Conservation (phyloP, 2,797 vertebrate genomes). For the Chloroceryle inda region DNA sequence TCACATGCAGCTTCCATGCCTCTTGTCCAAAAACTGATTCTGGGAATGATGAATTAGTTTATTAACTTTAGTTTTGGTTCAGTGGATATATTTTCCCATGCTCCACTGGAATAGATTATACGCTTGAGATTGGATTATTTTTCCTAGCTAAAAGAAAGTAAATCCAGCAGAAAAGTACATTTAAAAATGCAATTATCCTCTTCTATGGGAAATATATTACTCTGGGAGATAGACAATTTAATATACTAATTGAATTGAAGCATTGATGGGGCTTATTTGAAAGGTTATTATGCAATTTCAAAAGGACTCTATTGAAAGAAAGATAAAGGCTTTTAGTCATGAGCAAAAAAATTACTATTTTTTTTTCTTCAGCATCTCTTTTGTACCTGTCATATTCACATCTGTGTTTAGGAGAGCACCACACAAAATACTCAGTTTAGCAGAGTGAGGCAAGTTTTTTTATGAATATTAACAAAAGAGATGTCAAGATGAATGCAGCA, state of each 20-base stretch:
- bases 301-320: constrained; percentile 2
- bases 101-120: neutral
- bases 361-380: neutral
- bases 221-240: constrained; percentile 11
- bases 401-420: neutral
- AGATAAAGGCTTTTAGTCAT: constrained; percentile 17
- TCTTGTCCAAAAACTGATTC: neutral
- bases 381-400: neutral
- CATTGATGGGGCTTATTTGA: neutral
- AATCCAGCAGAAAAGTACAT: neutral
- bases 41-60: neutral
- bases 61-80: neutral
- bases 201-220: constrained; percentile 10
- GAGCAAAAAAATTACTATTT: neutral
- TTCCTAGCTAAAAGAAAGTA: neutral
- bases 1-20: neutral
- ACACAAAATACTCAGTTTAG: neutral
- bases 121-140: neutral
- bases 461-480: neutral
- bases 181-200: neutral
- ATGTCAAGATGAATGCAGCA: neutral
- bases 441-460: neutral
- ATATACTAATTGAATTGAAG: neutral
- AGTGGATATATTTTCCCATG: neutral
- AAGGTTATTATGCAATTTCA: neutral